Evolutionary conservation across 1,140 invertebrate species (phyloP), one percentile per base, ranked within the genome.

Genomic region (Ptiloglossa arizonensis): DNA sequence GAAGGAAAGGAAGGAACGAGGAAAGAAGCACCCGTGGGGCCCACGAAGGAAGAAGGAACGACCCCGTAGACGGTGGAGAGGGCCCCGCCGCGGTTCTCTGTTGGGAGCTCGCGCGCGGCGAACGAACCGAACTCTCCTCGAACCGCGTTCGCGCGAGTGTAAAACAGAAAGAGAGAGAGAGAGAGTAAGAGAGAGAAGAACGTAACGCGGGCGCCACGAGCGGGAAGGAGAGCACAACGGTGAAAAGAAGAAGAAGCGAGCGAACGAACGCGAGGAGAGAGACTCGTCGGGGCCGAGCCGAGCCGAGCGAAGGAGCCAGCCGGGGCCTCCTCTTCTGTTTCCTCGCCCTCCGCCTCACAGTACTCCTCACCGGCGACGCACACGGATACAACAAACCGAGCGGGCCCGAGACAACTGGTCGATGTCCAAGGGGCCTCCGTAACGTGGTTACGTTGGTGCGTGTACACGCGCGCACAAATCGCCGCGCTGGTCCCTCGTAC

Each of bases 1-100:
- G 78, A 86, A 83, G 80, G 82, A 71, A 87, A 83, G 79, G 80
- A 87, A 76, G 69, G 83, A 85, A 88, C 81, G 86, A 80, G 79
- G 87, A 86, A 57, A 59, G 79, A 74, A 67, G 72, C 19, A 73
- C 77, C 67, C 69, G 75, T 73, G 32, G 41, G 41, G 8, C 41
- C 41, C 41, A 2, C 9, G 60, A 74, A 68, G 15, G 80, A 62
- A 71, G 70, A 74, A 66, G 44, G 60, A 74, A 75, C 68, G 69
- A 74, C 73, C 44, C n/a, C n/a, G n/a, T n/a, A n/a, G n/a, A n/a
- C n/a, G n/a, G n/a, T n/a, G n/a, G n/a, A n/a, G n/a, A n/a, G n/a
- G n/a, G n/a, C n/a, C n/a, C n/a, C n/a, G n/a, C n/a, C n/a, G n/a
- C 9, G 44, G 29, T 69, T 38, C 11, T 15, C 64, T 50, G 38